Base-by-base conservation (phyloP, 1,140 invertebrate species). In the Drosophila kepulauana region DNA sequence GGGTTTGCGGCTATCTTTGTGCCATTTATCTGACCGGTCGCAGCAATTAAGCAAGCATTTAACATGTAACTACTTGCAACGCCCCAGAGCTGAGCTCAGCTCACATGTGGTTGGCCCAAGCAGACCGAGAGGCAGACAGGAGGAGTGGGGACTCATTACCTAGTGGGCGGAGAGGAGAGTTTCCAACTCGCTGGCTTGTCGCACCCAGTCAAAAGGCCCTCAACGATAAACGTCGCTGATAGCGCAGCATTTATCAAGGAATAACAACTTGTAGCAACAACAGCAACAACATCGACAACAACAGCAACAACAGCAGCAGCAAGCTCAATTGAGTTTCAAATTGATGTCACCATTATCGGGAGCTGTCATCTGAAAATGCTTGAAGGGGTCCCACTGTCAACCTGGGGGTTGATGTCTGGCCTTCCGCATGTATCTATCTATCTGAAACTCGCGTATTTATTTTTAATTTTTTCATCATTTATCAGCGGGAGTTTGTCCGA, bases 281-380 rank as follows among this genome's bases (percentile, higher is more conserved):
- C 66, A 65, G 38, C 38, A 58, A 48, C 68, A 58, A 61, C 66
- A 67, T 49, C 58, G 57, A 41, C 38, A 64, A 43, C 35, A 76
- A 35, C 13, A 59, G 25, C 35, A 62, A 45, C 8, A 61, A 63
- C 69, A 58, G 28, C 43, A 71, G 28, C 41, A 33, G 28, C 52
- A 70, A 79, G 84, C 90, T 90, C 90, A 91, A 91, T 91, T 91
- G 90, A 87, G 90, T 91, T 87, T 90, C 85, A 91, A 91, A 91
- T 91, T 91, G 90, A 91, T 91, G 90, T 91, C 82, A 85, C 85
- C 86, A 91, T 91, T 91, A 91, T 91, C 90, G 66, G 78, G 64
- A 91, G 77, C 75, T 90, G 82, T 91, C 82, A 91, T 91, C 90
- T 91, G 74, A 78, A 79, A 73, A 13, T 43, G 41, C 11, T 73